A percentile compares a stretch with the other conserved stretches of the same genome.
Conservation (phyloP, 2,888 invertebrate species). For the Apodemia mormo region DNA sequence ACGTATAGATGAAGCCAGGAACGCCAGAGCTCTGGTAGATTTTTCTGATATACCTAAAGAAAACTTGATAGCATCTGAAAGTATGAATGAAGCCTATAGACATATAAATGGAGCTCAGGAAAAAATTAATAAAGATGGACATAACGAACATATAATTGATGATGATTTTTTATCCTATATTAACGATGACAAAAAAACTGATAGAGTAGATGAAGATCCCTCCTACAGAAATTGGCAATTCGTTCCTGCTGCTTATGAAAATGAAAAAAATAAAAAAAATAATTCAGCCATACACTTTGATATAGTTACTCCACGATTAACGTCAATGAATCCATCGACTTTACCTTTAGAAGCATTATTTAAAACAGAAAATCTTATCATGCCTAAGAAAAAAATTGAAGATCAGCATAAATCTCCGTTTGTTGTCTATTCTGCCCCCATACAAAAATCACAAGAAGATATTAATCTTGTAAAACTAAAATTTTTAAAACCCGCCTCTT, state of each 20-base stretch:
- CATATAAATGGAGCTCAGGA: conserved; percentile 54
- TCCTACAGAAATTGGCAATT: conserved; percentile 63
- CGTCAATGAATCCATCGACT: conserved; percentile 82
- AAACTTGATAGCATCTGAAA: conserved; percentile 74
- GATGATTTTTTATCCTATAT: conserved; percentile 68
- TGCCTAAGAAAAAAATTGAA: conserved; percentile 51
- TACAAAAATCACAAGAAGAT: conserved; percentile 56
- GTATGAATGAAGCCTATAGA: conserved; percentile 74
- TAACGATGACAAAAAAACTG: conserved; percentile 63
- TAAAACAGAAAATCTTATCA: conserved; percentile 73
- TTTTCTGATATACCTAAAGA: conserved; percentile 66
- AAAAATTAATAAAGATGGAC: conserved; percentile 43
- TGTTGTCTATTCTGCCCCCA: conserved; percentile 71
- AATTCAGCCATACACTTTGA: conserved; percentile 60
- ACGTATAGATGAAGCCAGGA: conserved; percentile 75
- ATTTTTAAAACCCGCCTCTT: conserved; percentile 57
- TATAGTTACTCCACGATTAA: conserved; percentile 62
- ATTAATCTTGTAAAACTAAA: conserved; percentile 59
- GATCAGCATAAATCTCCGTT: conserved; percentile 61
- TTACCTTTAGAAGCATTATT: conserved; percentile 86
- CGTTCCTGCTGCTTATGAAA: conserved; percentile 75
- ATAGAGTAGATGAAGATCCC: conserved; percentile 49
- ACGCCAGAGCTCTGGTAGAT: conserved; percentile 67
- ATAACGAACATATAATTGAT: conserved; percentile 51
- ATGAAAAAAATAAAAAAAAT: conserved; percentile 53